Base-by-base conservation (phyloP, 2,113 vertebrate species). In the Osmerus mordax region DNA sequence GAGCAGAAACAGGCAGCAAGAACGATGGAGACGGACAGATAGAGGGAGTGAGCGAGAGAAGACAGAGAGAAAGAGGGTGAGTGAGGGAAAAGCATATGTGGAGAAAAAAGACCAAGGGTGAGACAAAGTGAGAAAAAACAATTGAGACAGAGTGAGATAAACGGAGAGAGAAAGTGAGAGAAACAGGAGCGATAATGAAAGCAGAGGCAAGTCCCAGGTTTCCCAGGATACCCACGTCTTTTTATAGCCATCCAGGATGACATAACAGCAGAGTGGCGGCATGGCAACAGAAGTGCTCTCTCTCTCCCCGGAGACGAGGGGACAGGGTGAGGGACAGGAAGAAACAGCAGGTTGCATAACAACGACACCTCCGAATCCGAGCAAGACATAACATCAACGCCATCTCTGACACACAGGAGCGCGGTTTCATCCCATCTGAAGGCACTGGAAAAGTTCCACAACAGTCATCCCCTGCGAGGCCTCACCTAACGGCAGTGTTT, bases 141-240 rank as follows among this genome's bases (percentile, higher is more conserved):
- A 29, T 12, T 51, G 65, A 15, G 21, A 61, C 9, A 55, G 14
- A 54, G 25, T 19, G 59, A 12, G 18, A 54, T 25, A 32, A 51
- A 62, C 56, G 23, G 23, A 23, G 23, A 55, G 14, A 64, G 15
- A 25, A 32, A 54, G 25, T 19, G 59, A 12, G 18, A 54, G 41
- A 21, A 59, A 62, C 56, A 29, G 21, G 8, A 41, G 56, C 0
- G 66, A 75, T 77, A 81, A 78, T 70, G 79, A 83, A 81, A 76
- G 75, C 84, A 77, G 76, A 80, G 77, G 81, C 79, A 82, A 84
- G 81, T 86, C 84, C 76, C 82, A 78, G 65, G 67, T 88, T 86
- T 91, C 90, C 88, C 87, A 89, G 87, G 87, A 88, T 86, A 90
- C 88, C 87, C 84, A 81, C 72, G 77, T 86, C 87, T 91, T 89